These are phyloP conservation scores for Sisyra terminalis DNA, from an alignment of 2,888 invertebrate genomes.

Conservation along the genomic window DNA sequence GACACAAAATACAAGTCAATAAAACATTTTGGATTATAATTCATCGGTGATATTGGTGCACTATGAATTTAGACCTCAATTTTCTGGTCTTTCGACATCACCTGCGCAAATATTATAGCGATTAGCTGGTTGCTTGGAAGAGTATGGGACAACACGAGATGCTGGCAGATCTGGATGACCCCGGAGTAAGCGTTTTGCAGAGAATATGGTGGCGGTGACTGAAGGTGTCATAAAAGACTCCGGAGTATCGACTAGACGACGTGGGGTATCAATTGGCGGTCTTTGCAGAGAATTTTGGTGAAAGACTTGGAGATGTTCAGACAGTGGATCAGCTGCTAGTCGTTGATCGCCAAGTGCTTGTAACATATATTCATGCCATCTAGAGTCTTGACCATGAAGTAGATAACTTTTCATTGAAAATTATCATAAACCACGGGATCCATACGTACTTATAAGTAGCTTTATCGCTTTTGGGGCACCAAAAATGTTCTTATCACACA, in stretches of 20 bases:
- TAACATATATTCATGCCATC: conserved; percentile 8
- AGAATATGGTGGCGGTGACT: conserved; percentile 10
- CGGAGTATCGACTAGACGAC: conserved; percentile 10
- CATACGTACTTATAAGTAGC: conserved; percentile 9
- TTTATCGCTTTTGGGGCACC: conserved; percentile 11
- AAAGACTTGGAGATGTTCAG: conserved; percentile 1
- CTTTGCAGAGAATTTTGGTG: too few species aligned
- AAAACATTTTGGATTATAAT: too few species aligned
- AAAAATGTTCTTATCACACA: conserved; percentile 12
- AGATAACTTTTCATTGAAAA: conserved; percentile 11
- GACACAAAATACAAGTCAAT: too few species aligned
- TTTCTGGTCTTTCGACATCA: too few species aligned
- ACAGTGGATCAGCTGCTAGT: conserved; percentile 11
- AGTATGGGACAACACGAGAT: too few species aligned
- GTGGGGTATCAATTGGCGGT: conserved; percentile 7
- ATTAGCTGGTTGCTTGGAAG: too few species aligned
- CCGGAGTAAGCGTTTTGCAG: conserved; percentile 5
- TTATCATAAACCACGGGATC: conserved; percentile 11
- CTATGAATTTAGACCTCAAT: too few species aligned
- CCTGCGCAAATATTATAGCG: too few species aligned
- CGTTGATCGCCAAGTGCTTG: conserved; percentile 10
- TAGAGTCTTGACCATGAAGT: conserved; percentile 10
- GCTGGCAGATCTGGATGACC: conserved; percentile 6
- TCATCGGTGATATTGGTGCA: too few species aligned
- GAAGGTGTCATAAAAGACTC: conserved; percentile 7